Evolutionary conservation across 2,113 vertebrate genomes (phyloP).

Genomic region (Xyliphius kryptos): DNA sequence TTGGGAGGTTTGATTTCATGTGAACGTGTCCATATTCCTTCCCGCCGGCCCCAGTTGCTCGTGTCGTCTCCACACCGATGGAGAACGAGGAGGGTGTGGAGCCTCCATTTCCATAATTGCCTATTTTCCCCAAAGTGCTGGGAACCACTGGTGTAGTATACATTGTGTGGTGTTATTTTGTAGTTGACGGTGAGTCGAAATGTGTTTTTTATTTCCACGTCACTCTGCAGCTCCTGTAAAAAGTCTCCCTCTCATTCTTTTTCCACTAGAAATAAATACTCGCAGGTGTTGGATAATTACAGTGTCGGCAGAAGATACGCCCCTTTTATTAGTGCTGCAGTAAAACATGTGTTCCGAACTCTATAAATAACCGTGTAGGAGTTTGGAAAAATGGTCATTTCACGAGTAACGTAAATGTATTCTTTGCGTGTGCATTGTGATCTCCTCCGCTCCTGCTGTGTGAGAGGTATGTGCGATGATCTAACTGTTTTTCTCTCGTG

Average conservation of each 20-base stretch:
- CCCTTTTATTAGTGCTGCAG: neutral
- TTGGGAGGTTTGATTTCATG: constrained; percentile 46
- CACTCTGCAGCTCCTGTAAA: too few relatives aligned
- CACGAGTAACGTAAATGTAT: neutral
- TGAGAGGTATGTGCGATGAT: too few relatives aligned
- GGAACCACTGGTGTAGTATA: too few relatives aligned
- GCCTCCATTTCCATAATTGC: too few relatives aligned
- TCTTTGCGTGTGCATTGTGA: neutral
- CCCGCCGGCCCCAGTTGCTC: neutral
- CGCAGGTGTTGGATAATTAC: constrained; percentile 1
- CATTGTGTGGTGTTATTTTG: too few relatives aligned
- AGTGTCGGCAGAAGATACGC: neutral
- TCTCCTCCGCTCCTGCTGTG: neutral
- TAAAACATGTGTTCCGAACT: neutral
- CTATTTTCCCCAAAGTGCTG: too few relatives aligned
- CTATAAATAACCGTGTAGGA: neutral
- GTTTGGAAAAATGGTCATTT: neutral
- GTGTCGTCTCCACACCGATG: constrained; percentile 17
- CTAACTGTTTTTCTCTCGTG: too few relatives aligned
- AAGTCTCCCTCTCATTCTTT: neutral
- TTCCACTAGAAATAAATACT: neutral
- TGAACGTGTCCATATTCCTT: constrained; percentile 23
- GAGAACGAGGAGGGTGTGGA: neutral
- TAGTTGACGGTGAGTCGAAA: too few relatives aligned
- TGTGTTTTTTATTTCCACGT: too few relatives aligned